These are phyloP conservation scores for Taxidea taxus DNA, from an alignment of 2,113 vertebrate species.

Conservation along the genomic window DNA sequence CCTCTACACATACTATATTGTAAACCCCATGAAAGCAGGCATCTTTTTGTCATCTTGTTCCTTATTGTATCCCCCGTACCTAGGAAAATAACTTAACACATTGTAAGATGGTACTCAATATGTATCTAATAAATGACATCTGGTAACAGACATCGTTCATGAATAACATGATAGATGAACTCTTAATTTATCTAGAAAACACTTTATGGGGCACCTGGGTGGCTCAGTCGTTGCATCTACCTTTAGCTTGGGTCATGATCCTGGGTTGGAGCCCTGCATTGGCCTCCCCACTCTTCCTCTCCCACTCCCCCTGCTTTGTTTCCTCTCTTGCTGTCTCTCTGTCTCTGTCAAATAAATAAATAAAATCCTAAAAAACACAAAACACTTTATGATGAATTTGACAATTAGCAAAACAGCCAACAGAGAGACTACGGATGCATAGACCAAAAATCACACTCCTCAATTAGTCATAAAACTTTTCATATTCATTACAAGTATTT, in stretches of 20 bases:
- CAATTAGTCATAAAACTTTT: background rate
- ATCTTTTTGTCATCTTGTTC: background rate
- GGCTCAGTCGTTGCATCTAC: too few species aligned
- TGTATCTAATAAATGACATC: background rate
- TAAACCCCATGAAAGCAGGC: background rate
- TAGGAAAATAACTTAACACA: background rate
- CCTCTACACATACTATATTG: background rate
- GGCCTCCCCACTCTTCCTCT: too few species aligned
- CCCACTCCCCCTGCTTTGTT: too few species aligned
- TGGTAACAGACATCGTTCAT: background rate
- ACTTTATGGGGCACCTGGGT: background rate
- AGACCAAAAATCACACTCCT: background rate
- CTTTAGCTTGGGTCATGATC: too few species aligned
- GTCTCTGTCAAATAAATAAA: too few species aligned
- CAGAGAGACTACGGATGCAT: background rate
- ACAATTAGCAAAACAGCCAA: background rate
- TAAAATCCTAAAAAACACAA: background rate
- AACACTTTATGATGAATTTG: background rate
- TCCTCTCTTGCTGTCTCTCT: too few species aligned
- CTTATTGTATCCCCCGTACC: background rate
- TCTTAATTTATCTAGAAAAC: background rate
- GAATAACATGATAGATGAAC: background rate
- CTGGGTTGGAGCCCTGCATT: too few species aligned
- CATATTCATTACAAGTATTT: background rate
- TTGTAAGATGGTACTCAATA: background rate